These are phyloP conservation scores for Neoniphon sammara DNA, from an alignment of 2,797 vertebrate species.

Conservation along the genomic window DNA sequence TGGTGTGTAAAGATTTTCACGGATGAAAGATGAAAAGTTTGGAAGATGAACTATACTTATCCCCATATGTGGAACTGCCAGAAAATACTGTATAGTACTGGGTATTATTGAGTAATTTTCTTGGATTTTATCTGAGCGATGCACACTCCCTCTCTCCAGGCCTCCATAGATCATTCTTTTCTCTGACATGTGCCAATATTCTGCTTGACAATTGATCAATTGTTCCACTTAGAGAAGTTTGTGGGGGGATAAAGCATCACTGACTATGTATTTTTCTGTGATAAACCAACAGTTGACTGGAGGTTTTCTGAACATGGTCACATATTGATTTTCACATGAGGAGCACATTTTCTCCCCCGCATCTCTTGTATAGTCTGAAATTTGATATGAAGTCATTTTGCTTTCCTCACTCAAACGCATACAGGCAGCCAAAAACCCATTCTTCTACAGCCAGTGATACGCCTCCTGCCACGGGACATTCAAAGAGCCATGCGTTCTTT, in stretches of 20 bases:
- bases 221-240: slow-evolving; percentile 38
- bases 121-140: slow-evolving; percentile 1
- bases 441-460: slow-evolving; percentile 23
- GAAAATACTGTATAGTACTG: background rate
- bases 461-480: slow-evolving; percentile 46
- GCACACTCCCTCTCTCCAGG: slow-evolving; percentile 2
- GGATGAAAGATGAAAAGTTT: slow-evolving; percentile 11
- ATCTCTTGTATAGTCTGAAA: slow-evolving; percentile 27
- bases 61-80: background rate
- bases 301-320: slow-evolving; percentile 49
- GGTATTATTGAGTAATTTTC: background rate
- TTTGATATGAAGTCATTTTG: slow-evolving; percentile 53
- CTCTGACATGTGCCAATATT: slow-evolving; percentile 28
- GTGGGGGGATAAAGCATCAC: slow-evolving; percentile 31
- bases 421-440: slow-evolving; percentile 33
- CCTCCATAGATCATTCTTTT: slow-evolving; percentile 22
- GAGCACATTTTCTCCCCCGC: slow-evolving; percentile 48
- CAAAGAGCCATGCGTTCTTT: slow-evolving; percentile 56
- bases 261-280: slow-evolving; percentile 11
- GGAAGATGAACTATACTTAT: background rate
- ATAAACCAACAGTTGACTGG: slow-evolving; percentile 34
- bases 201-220: slow-evolving; percentile 49
- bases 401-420: slow-evolving; percentile 44
- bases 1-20: slow-evolving; percentile 1
- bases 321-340: slow-evolving; percentile 58